Evolutionary conservation across 2,113 vertebrate genomes (phyloP), one percentile per base, ranked within the genome.

Genomic region (Microcebus lehilahytsara): DNA sequence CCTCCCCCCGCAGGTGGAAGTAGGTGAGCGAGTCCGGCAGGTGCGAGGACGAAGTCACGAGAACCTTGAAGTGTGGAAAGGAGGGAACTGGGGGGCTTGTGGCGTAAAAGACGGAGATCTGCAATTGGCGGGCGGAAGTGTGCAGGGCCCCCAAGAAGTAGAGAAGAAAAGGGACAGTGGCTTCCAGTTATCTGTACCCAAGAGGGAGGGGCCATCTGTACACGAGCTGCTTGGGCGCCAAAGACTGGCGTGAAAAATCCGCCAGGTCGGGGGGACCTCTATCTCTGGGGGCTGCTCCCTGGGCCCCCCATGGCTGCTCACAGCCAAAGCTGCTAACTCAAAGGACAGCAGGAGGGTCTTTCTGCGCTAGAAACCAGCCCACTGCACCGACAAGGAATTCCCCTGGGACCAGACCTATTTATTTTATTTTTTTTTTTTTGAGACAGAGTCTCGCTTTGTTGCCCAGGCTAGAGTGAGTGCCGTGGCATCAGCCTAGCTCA

Each of bases 401-500:
- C 87, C 84, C 53, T 74, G 93, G 87, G 92, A 90, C 69, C 87
- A 96, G 94, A 96, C 97, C 94, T 91, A 62, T 87, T 85, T 96
- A 42, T 42, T 42, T n/a, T n/a, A n/a, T n/a, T n/a, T n/a, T n/a
- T 42, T 42, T 42, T 42, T 5, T 46, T 46, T 69, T 88, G 40
- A 42, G 40, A 42, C 40, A 42, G 40, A 42, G 40, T 5, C 40
- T 42, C 40, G 5, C 40, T 42, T 42, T 42, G 5, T 42, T 42
- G 40, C 40, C 40, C 40, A 42, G 40, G 40, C 40, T 42, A 42
- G 40, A 42, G 40, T 5, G 40, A 42, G 42, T 42, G 42, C 42
- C 42, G 42, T 6, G 6, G 42, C 42, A 6, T 42, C 42, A 42
- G 42, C 42, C 42, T 42, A 1, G 42, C 42, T 42, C 42, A 6